These are phyloP conservation scores for Nomada fucata DNA, from an alignment of 2,888 invertebrate genomes.

Conservation along the genomic window DNA sequence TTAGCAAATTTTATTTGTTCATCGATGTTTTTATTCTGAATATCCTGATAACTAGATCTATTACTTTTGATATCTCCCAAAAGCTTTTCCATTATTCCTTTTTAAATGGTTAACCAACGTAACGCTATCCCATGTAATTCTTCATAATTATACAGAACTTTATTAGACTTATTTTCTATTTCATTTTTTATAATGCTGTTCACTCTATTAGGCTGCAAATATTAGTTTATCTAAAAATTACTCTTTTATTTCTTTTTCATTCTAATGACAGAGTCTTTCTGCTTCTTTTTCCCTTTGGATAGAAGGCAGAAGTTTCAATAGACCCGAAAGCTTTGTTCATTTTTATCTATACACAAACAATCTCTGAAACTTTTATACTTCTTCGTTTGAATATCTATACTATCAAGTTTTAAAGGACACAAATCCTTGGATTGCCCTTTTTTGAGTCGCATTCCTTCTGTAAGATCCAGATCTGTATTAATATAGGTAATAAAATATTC, in stretches of 20 bases:
- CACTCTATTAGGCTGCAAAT: slow-evolving; percentile 25
- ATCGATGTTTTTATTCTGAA: slow-evolving; percentile 52
- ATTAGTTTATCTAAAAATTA: slow-evolving; percentile 23
- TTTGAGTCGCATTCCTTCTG: slow-evolving; percentile 20
- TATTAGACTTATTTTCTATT: slow-evolving; percentile 35
- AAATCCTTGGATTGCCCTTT: background rate
- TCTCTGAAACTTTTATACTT: slow-evolving; percentile 14
- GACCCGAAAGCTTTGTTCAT: slow-evolving; percentile 10
- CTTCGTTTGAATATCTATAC: slow-evolving; percentile 16
- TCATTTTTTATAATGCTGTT: slow-evolving; percentile 58
- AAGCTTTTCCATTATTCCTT: slow-evolving; percentile 66
- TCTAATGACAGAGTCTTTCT: slow-evolving; percentile 1
- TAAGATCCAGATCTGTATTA: slow-evolving; percentile 17
- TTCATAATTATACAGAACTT: slow-evolving; percentile 69
- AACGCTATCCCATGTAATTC: slow-evolving; percentile 74
- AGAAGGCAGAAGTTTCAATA: slow-evolving; percentile 13
- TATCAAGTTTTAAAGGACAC: slow-evolving; percentile 22
- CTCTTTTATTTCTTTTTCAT: slow-evolving; percentile 13
- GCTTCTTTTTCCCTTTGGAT: slow-evolving; percentile 6
- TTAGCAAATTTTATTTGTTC: slow-evolving; percentile 32
- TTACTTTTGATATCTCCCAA: slow-evolving; percentile 70
- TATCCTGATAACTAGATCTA: slow-evolving; percentile 65
- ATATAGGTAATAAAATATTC: slow-evolving; percentile 26
- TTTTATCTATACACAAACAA: slow-evolving; percentile 22
- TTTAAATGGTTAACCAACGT: slow-evolving; percentile 72